Conservation (phyloP, 2,113 vertebrate genomes). For the Tyrannus savana region DNA sequence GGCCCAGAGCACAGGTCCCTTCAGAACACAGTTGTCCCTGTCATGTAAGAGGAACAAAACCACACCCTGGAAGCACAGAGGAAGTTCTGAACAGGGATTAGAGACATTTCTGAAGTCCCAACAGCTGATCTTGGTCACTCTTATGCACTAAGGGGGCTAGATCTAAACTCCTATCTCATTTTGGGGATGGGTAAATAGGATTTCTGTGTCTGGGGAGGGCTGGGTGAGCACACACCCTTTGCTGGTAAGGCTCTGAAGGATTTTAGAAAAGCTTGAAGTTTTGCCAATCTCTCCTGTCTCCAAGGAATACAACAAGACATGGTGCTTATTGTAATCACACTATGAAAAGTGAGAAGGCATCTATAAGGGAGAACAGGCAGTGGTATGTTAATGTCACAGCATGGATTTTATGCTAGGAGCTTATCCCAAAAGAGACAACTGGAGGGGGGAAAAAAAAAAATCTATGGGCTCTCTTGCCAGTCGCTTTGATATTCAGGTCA, state of each 20-base stretch:
- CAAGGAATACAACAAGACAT: neutral
- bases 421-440: neutral
- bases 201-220: neutral
- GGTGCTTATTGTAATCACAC: neutral
- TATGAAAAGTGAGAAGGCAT: neutral
- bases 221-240: accelerated
- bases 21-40: neutral
- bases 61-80: neutral
- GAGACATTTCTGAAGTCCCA: neutral
- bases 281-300: neutral
- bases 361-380: neutral
- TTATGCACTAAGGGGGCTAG: neutral
- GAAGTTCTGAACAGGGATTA: neutral
- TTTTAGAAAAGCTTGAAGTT: neutral
- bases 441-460: neutral
- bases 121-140: neutral
- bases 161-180: neutral
- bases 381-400: neutral
- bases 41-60: accelerated
- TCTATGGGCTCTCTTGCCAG: neutral
- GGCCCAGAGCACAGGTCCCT: neutral
- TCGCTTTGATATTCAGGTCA: neutral
- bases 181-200: neutral
- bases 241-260: neutral
- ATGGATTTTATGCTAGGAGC: neutral